These are phyloP conservation scores for Struthidea cinerea DNA, from an alignment of 2,113 vertebrate genomes.

Conservation along the genomic window DNA sequence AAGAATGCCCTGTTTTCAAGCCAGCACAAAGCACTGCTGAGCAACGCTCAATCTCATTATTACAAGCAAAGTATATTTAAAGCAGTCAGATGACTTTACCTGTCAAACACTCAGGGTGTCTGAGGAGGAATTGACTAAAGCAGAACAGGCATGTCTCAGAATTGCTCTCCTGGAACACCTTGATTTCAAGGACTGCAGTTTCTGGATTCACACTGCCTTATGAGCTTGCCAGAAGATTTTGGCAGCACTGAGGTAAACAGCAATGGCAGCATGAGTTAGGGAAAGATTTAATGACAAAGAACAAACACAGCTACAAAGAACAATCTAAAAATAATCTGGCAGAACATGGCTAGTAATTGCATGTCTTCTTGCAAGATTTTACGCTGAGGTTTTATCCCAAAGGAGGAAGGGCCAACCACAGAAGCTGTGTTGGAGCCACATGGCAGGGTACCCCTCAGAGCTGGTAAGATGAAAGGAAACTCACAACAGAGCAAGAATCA, in stretches of 20 bases:
- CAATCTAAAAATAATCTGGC: not conserved
- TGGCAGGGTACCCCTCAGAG: not conserved
- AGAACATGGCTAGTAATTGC: not conserved
- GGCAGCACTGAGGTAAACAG: slow-evolving; percentile 14
- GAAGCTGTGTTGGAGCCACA: not conserved
- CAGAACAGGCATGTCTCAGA: not conserved
- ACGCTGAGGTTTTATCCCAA: not conserved
- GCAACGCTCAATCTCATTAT: not conserved
- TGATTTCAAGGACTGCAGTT: not conserved
- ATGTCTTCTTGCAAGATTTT: not conserved
- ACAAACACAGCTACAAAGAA: not conserved
- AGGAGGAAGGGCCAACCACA: not conserved
- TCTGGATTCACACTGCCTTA: not conserved
- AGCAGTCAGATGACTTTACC: not conserved
- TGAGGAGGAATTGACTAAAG: not conserved
- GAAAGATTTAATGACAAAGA: not conserved
- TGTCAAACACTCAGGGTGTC: not conserved
- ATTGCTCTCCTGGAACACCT: not conserved
- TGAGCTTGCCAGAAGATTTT: not conserved
- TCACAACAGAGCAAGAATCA: not conserved
- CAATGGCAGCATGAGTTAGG: not conserved
- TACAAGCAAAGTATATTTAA: not conserved
- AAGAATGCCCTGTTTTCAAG: not conserved
- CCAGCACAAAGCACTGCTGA: not conserved
- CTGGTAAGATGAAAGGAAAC: not conserved